phyloP scores from a whole-genome alignment of 2,113 vertebrate species.

The Thinocorus orbignyianus region DNA sequence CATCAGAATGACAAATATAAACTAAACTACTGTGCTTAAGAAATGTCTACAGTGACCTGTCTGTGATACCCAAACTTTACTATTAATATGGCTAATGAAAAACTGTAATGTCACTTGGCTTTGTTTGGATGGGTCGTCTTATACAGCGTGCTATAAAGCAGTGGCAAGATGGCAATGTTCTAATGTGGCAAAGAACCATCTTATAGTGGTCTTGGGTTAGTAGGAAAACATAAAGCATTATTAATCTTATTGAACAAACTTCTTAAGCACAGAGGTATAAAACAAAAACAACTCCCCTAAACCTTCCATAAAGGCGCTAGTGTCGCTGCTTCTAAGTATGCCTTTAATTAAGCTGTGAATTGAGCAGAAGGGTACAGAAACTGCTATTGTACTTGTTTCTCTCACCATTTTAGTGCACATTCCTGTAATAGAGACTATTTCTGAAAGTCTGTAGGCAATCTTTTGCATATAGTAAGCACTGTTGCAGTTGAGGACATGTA shows the following conservation, averaged over 20 bases:
- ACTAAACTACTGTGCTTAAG: not conserved
- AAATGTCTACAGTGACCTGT: not conserved
- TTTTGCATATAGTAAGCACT: not conserved
- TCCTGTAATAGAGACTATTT: not conserved
- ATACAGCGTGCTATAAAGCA: not conserved
- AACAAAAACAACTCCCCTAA: not conserved
- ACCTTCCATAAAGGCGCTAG: not conserved
- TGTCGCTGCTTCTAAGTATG: not conserved
- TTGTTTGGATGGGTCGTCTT: not conserved
- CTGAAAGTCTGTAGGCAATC: not conserved
- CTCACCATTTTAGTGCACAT: not conserved
- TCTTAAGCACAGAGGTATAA: not conserved
- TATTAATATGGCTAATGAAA: not conserved
- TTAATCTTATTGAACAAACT: not conserved
- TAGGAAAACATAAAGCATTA: not conserved
- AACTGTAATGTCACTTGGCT: not conserved
- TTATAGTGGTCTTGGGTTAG: not conserved
- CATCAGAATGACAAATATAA: not conserved
- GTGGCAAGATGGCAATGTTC: not conserved
- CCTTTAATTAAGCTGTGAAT: not conserved
- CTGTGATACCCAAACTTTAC: not conserved
- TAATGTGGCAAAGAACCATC: not conserved
- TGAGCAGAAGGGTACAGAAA: not conserved
- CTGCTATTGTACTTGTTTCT: not conserved
- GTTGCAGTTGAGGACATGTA: not conserved